Evolutionary conservation across 1,140 invertebrate species (phyloP).

Genomic region (Apis laboriosa): DNA sequence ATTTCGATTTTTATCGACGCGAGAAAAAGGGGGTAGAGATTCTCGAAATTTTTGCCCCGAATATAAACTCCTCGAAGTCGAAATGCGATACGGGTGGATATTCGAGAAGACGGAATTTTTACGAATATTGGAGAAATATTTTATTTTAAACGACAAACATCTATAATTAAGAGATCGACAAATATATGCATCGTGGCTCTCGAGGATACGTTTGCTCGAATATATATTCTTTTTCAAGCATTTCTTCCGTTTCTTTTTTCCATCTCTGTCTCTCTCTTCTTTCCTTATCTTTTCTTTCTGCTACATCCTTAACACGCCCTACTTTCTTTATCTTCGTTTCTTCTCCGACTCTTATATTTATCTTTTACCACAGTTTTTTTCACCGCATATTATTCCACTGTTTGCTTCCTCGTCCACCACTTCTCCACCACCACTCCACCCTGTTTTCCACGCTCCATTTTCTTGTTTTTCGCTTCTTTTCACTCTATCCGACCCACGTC

Average conservation of each 20-base stretch:
- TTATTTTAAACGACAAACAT: neutral
- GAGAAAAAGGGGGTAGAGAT: no score
- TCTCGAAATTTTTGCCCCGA: conserved; percentile 6
- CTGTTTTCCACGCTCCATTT: neutral
- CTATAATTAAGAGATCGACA: neutral
- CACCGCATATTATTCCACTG: neutral
- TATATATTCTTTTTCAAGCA: neutral
- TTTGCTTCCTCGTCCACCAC: neutral
- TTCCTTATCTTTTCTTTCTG: neutral
- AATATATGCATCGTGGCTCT: neutral
- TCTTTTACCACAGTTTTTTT: neutral
- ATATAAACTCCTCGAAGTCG: neutral
- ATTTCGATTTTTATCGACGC: neutral
- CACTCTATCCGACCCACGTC: neutral
- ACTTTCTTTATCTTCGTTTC: neutral
- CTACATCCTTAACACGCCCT: no score
- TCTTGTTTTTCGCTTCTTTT: neutral
- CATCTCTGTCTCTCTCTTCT: no score
- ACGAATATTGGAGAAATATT: neutral
- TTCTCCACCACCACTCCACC: neutral
- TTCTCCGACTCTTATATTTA: neutral
- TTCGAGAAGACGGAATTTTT: neutral
- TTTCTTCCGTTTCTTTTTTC: neutral
- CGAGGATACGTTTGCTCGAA: neutral
- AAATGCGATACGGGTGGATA: neutral